Evolutionary conservation across 2,888 invertebrate species (phyloP).

Genomic region (Mactromeris polynyma): DNA sequence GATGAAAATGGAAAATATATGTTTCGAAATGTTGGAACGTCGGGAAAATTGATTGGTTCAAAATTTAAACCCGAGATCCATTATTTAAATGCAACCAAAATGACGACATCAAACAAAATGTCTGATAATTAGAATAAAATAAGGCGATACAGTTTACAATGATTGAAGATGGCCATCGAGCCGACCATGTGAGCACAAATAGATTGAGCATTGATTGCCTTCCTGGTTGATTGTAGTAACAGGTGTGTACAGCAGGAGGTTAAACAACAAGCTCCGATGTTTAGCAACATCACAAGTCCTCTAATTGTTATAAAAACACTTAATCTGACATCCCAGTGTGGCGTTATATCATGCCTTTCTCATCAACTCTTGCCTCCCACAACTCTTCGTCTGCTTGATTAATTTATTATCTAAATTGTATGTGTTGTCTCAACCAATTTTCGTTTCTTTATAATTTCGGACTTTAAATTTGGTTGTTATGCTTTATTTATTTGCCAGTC

Average conservation of each 20-base stretch:
- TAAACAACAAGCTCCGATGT: neutral
- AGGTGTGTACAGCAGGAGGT: constrained; percentile 28
- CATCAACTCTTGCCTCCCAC: neutral
- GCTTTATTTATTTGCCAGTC: neutral
- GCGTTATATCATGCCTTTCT: neutral
- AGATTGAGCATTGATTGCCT: constrained; percentile 8
- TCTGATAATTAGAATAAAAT: neutral
- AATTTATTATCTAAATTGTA: constrained; percentile 3
- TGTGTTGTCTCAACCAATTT: neutral
- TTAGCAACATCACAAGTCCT: constrained; percentile 2
- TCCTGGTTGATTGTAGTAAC: neutral
- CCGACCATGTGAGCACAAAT: neutral
- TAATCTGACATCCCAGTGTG: constrained; percentile 7
- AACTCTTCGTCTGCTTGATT: neutral
- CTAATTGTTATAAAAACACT: constrained; percentile 32
- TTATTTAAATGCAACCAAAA: neutral
- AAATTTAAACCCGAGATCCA: neutral
- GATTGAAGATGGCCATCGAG: neutral
- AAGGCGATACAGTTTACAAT: neutral
- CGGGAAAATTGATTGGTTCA: too few relatives aligned
- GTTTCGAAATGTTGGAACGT: neutral
- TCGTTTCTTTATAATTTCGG: neutral
- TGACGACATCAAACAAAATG: neutral
- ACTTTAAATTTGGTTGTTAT: neutral
- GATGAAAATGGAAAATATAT: neutral